phyloP scores from a whole-genome alignment of 2,888 invertebrate species.

The Stomorhina lunata region DNA sequence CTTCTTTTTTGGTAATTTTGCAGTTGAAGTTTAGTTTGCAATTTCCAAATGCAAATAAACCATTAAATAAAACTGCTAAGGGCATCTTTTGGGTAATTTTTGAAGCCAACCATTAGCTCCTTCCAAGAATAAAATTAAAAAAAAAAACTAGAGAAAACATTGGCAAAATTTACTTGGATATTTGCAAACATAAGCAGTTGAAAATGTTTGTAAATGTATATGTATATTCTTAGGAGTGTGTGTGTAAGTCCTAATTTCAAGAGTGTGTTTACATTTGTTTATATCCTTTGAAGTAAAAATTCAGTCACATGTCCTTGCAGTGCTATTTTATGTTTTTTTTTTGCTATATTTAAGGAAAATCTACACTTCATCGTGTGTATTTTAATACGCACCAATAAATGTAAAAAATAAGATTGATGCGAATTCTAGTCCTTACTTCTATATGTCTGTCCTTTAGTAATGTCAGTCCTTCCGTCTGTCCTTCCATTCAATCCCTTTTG shows the following conservation, averaged over 20 bases:
- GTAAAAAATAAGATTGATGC: slow-evolving; percentile 64
- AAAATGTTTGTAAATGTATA: no score
- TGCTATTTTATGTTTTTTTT: background rate
- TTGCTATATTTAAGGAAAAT: slow-evolving; percentile 46
- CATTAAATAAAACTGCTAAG: slow-evolving; percentile 52
- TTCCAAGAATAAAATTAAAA: background rate
- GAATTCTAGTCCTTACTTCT: slow-evolving; percentile 49
- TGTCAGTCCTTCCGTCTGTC: slow-evolving; percentile 30
- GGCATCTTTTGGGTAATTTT: slow-evolving; percentile 64
- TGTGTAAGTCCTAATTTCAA: slow-evolving; percentile 48
- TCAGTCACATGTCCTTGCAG: slow-evolving; percentile 37
- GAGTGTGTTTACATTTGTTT: background rate
- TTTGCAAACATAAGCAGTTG: slow-evolving; percentile 34
- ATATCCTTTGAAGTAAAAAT: slow-evolving; percentile 57
- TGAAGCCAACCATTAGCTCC: slow-evolving; percentile 9
- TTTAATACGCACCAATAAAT: slow-evolving; percentile 60
- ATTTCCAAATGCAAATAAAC: slow-evolving; percentile 64
- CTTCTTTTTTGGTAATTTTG: background rate
- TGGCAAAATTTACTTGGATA: no score
- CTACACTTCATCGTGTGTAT: slow-evolving; percentile 59
- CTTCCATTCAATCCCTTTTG: slow-evolving; percentile 47
- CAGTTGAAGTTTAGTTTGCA: slow-evolving; percentile 57
- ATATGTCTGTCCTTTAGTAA: slow-evolving; percentile 21
- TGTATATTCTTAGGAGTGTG: background rate
- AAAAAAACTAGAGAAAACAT: background rate